Evolutionary conservation across 2,113 vertebrate species (phyloP).

Genomic region (Phainopepla nitens): DNA sequence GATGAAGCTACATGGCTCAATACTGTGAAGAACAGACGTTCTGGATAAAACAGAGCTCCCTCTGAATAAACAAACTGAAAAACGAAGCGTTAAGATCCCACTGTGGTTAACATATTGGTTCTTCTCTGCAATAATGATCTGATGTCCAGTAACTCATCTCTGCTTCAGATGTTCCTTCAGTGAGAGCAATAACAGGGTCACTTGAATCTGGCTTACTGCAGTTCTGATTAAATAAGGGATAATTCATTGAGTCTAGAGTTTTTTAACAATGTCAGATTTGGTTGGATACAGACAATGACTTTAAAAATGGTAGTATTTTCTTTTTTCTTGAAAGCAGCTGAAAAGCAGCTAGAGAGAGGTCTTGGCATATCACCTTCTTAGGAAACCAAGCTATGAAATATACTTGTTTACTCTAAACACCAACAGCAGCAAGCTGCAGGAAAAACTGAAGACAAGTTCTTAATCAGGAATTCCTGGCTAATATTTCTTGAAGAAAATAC

Average conservation of each 20-base stretch:
- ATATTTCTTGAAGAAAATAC: background rate
- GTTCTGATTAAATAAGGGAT: background rate
- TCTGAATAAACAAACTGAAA: background rate
- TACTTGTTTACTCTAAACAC: background rate
- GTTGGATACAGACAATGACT: background rate
- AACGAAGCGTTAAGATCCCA: background rate
- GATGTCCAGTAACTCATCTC: background rate
- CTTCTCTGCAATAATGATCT: background rate
- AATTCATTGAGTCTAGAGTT: background rate
- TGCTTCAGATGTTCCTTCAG: background rate
- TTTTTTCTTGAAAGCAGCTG: background rate
- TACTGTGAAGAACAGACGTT: background rate
- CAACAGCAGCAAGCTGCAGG: background rate
- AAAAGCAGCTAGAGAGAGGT: background rate
- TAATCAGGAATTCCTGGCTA: background rate
- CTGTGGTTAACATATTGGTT: fast-evolving
- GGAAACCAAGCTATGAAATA: background rate
- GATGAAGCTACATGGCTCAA: background rate
- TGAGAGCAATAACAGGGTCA: background rate
- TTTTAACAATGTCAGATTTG: background rate
- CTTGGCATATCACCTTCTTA: background rate
- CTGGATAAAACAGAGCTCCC: background rate
- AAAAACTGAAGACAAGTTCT: background rate
- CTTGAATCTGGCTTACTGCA: background rate
- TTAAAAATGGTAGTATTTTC: background rate